phyloP scores from a whole-genome alignment of 2,888 invertebrate genomes.

The Limenitis camilla region DNA sequence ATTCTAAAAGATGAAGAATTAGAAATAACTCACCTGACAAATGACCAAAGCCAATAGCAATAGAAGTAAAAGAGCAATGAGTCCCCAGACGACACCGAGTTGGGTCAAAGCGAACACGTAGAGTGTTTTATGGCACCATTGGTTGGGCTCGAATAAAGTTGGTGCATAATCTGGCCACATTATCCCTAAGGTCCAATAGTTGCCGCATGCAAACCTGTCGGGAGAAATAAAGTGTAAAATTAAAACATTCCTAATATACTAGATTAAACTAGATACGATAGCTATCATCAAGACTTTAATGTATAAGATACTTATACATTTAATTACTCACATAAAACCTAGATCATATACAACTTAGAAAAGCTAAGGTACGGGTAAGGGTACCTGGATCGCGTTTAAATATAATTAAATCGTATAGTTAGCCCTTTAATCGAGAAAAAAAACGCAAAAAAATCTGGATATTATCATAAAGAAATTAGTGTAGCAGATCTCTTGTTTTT shows the following conservation, averaged over 20 bases:
- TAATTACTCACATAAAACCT: too few species aligned
- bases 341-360: too few species aligned
- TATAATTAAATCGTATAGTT: too few species aligned
- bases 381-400: too few species aligned
- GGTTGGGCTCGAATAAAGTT: slow-evolving; percentile 82
- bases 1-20: neutral
- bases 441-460: too few species aligned
- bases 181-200: slow-evolving; percentile 85
- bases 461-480: too few species aligned
- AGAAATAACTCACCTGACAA: slow-evolving; percentile 70
- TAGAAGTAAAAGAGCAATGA: slow-evolving; percentile 73
- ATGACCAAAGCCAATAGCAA: slow-evolving; percentile 76
- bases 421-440: too few species aligned
- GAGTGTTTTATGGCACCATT: slow-evolving; percentile 85
- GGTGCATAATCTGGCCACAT: slow-evolving; percentile 85
- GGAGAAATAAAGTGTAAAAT: neutral
- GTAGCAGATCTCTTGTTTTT: too few species aligned
- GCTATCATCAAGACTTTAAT: too few species aligned
- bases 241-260: neutral
- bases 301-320: too few species aligned
- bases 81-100: slow-evolving; percentile 80
- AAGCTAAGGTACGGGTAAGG: too few species aligned
- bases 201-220: slow-evolving; percentile 80
- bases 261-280: neutral
- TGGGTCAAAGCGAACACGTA: slow-evolving; percentile 86